phyloP scores from a whole-genome alignment of 2,113 vertebrate genomes.

The Boulengeromyrus knoepffleri region DNA sequence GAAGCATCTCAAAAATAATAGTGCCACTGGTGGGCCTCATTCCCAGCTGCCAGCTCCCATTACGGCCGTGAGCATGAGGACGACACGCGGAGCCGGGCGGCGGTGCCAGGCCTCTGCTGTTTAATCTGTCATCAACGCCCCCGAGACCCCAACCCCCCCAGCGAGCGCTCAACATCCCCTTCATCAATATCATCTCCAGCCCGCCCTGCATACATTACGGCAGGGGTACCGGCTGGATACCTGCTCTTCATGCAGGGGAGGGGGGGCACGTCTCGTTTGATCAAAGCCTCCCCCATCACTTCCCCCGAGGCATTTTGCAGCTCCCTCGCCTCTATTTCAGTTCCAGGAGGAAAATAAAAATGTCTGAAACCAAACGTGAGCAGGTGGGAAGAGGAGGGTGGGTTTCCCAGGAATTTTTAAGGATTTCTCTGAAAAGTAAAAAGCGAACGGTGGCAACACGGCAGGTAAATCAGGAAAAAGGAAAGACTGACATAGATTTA shows the following conservation, averaged over 20 bases:
- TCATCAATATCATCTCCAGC: conserved; percentile 82
- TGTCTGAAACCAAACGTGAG: not conserved
- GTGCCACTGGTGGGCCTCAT: conserved; percentile 89
- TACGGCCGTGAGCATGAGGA: conserved; percentile 85
- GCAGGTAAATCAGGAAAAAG: not conserved
- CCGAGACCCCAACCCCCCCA: conserved; percentile 71
- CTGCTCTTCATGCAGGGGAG: not conserved
- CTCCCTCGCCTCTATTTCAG: not conserved
- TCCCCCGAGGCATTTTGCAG: not conserved
- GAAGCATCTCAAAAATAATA: conserved; percentile 99
- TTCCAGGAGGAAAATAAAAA: not conserved
- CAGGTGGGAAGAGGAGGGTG: not conserved
- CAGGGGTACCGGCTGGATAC: conserved; percentile 22
- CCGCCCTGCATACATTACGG: conserved; percentile 73
- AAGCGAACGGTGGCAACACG: not conserved
- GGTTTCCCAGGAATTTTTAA: not conserved
- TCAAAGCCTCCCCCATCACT: not conserved
- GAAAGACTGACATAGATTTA: not conserved
- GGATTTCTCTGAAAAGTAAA: not conserved
- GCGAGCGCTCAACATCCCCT: conserved; percentile 54
- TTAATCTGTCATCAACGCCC: conserved; percentile 96
- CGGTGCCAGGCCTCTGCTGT: conserved; percentile 80
- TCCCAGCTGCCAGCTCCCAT: conserved; percentile 94
- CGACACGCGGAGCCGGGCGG: conserved; percentile 73
- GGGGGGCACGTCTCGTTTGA: not conserved